Evolutionary conservation across 2,888 invertebrate species (phyloP), one percentile per base, ranked within the genome.

Genomic region (Drosophila acutilabella): DNA sequence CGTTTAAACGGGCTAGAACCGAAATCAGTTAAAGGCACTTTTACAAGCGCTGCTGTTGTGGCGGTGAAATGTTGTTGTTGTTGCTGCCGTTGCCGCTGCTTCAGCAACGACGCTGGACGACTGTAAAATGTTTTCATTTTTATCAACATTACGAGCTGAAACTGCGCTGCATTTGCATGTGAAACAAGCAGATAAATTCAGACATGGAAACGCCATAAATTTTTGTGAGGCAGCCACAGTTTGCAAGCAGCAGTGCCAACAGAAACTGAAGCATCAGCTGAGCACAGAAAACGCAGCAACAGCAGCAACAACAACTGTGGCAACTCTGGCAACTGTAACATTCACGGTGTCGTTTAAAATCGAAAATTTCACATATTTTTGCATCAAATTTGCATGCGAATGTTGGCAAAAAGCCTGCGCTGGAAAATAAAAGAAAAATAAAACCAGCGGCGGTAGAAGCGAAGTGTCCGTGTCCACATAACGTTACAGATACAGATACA

Each of bases 181-280:
- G 89, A 83, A 83, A 83, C 83, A 88, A 87, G 89, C 83, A 88
- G 89, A 83, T 83, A 83, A 83, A 83, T 83, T 83, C 85, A 87
- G 83, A 87, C 89, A 88, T 88, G 81, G 87, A 73, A 83, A 73
- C 75, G 83, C 83, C 87, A 83, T 83, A 83, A 88, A 83, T 82
- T 85, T 77, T 62, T 71, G 68, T 51, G 54, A 62, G 74, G 61
- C 69, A 56, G 70, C 50, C 52, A 44, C 47, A 52, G 45, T 48
- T 30, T 48, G 52, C 52, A 33, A 2, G 60, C 50, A 54, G 23
- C 18, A 54, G 44, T 20, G 4, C 23, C 44, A 44, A 10, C 60
- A 20, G 48, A 16, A 52, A 51, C 52, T 42, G 51, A 30, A 41
- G 64, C 69, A 59, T 51, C 59, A 65, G 59, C 61, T 65, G 60